Base-by-base conservation (phyloP, 2,113 vertebrate species). In the Hylia prasina region DNA sequence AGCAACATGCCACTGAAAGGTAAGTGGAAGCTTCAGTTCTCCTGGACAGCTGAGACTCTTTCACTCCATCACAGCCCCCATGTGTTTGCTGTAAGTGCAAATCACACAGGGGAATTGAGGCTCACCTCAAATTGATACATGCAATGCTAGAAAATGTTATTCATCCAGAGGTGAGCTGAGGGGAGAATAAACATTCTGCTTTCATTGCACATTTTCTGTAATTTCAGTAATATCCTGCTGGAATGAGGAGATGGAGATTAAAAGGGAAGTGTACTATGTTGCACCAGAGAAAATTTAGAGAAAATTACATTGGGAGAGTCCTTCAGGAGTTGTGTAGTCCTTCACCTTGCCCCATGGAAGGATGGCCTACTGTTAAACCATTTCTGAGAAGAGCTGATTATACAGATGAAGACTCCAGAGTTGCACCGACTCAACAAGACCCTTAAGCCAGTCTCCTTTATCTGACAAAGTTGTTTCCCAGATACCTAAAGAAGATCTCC, bases 31-130 rank as follows among this genome's bases (percentile, higher is more conserved):
- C 7, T 72, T 91, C 53, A 53, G 23, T 82, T 84, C 33, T 86
- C 10, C 0, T 30, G 42, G n/a, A 44, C 12, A 85, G 44, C 17
- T 1, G 4, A 76, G 57, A 47, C 9, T 45, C 25, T 25, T 24
- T 35, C 0, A 2, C 15, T 75, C 31, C 11, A 31, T 7, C 1
- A 2, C 30, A 76, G 28, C 61, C 39, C 16, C 33, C 15, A 24
- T 8, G 12, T n/a, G 30, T 68, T 64, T 2, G 0, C 13, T 80
- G 0, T 19, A 68, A 71, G 22, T 53, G 22, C 6, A 16, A 40
- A 57, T 39, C 57, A 42, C 45, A 11, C 8, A 2, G 1, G 7
- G 18, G n/a, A 53, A 20, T 31, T 30, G 48, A 72, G 37, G 18
- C 7, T 76, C 15, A 39, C 68, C 78, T 76, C 25, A 42, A 37